Base-by-base conservation (phyloP, 2,888 invertebrate species). In the Machimus rusticus region DNA sequence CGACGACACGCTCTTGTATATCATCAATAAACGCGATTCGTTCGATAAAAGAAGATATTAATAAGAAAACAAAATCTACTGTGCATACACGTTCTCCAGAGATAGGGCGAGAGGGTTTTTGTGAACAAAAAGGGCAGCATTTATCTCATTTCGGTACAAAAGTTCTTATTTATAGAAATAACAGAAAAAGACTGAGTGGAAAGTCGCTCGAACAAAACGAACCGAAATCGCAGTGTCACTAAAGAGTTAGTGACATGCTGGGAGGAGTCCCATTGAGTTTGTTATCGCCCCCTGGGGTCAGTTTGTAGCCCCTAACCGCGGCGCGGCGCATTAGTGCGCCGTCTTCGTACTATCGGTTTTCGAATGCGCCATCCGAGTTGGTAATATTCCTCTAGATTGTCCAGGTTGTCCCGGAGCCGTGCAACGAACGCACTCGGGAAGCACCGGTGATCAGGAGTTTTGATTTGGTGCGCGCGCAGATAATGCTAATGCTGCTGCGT, bases 191-290 rank as follows among this genome's bases (percentile, higher is more conserved):
- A 66, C 19, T 28, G 66, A 39, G 66, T 37, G 9, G 66, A 84
- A 84, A 39, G 66, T 84, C 84, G 84, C 39, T 39, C 19, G 39
- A 84, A 84, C 87, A 88, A 88, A 87, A 85, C 86, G 77, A 89
- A 84, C 86, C 86, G 87, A 89, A 88, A 88, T 88, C 85, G 88
- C 87, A 89, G 87, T 89, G 89, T 89, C 89, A 89, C 89, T 88
- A 88, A 89, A 88, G 86, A 88, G 88, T 88, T 89, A 87, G 89
- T 89, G 88, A 88, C 89, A 88, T 88, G 89, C 89, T 89, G 89
- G 87, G 89, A 86, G 88, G 88, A 88, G 87, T 88, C 88, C 88
- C 88, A 88, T 88, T 77, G 89, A 87, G 88, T 88, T 88, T 87
- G 88, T 88, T 88, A 88, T 88, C 88, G 88, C 89, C 89, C 89